Conservation (phyloP, 2,113 vertebrate genomes). For the Glaucidium brasilianum region DNA sequence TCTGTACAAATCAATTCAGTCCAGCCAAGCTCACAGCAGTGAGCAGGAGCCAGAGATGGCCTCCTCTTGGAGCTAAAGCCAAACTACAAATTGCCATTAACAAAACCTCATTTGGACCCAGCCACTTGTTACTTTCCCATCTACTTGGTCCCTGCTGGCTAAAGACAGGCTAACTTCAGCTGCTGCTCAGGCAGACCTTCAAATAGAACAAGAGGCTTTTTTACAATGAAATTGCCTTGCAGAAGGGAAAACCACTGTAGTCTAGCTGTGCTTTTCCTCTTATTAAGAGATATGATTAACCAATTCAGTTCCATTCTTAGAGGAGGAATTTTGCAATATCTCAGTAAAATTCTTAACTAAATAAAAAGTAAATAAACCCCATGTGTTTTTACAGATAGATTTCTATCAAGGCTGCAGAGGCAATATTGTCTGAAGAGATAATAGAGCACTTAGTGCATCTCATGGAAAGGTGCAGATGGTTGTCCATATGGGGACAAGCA, state of each 20-base stretch:
- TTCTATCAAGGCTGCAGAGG: neutral
- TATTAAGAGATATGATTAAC: neutral
- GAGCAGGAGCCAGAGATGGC: neutral
- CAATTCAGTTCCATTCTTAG: neutral
- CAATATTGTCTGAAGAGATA: neutral
- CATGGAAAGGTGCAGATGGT: neutral
- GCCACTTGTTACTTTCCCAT: neutral
- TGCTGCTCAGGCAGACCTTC: neutral
- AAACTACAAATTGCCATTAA: neutral
- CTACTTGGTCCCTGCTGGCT: neutral
- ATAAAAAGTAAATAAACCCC: neutral
- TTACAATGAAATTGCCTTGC: neutral
- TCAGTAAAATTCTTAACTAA: neutral
- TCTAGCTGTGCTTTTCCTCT: neutral
- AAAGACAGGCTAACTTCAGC: neutral
- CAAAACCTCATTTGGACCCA: neutral
- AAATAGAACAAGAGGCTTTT: neutral
- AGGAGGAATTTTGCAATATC: neutral
- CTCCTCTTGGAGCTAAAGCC: neutral
- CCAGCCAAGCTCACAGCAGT: neutral
- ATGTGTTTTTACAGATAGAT: neutral
- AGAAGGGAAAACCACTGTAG: neutral
- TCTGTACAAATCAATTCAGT: neutral
- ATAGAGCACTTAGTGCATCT: neutral
- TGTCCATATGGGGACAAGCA: neutral